Base-by-base conservation (phyloP, 1,140 invertebrate genomes). In the Glomeris maerens region DNA sequence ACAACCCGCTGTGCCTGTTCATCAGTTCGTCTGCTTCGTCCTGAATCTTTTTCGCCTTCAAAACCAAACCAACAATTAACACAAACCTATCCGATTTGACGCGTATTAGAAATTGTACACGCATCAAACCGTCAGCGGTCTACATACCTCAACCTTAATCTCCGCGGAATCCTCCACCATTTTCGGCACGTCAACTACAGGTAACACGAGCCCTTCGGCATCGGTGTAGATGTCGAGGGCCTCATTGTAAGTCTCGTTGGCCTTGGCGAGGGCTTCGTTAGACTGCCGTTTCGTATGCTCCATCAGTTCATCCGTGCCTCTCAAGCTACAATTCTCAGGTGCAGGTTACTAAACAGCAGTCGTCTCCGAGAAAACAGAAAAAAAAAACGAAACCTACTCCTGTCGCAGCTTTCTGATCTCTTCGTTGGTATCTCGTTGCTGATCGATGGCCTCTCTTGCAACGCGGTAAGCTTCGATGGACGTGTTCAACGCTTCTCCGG, bases 401-500 rank as follows among this genome's bases (percentile, higher is more conserved):
- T 57, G 42, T 50, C 50, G 60, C 1, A 68, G 55, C 21, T 54
- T 54, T 45, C 61, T 57, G 17, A 71, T 70, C 27, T 71, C 61
- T 17, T 62, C 55, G 2, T 59, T 59, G 17, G 61, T 66, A 25
- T 85, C 82, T n/a, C 77, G 72, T 60, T 91, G 86, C 62, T 83
- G 78, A 20, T 77, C 77, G 22, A 88, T 76, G 1, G 85, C 79
- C 57, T 84, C 81, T 58, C 82, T 83, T 1, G 84, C 85, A 28
- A 90, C 66, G 56, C 81, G 75, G 50, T 84, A 80, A 0, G 89
- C 90, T 58, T 80, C 76, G 7, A 75, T 69, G 0, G 90, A 91
- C 3, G 80, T 84, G 59, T 90, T 86, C 42, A 80, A 75, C 0
- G 89, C 88, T 56, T 81, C 78, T 52, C 83, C 78, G 1, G 85